A percentile compares a stretch with the other conserved stretches of the same genome.
These are phyloP conservation scores for Gobionotothen gibberifrons DNA, from an alignment of 2,797 vertebrate species.

Conservation along the genomic window DNA sequence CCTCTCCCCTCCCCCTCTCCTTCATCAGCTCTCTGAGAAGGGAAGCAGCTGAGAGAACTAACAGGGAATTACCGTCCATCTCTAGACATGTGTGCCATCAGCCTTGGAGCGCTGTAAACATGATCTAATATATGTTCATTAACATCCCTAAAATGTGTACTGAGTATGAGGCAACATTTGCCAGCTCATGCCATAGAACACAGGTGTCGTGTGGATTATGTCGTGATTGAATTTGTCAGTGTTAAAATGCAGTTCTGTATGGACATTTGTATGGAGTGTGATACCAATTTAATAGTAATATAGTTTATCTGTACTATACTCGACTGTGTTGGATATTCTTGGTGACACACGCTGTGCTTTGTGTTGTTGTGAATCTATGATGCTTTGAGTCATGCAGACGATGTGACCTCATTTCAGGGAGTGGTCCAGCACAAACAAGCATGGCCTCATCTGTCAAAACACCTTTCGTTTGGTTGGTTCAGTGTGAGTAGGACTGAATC, in stretches of 20 bases:
- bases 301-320: not conserved
- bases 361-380: constrained; percentile 33
- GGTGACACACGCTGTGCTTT: constrained; percentile 10
- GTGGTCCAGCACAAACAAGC: constrained; percentile 67
- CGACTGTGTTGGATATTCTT: not conserved
- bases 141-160: constrained; percentile 37
- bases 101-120: constrained; percentile 61
- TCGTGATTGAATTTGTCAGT: constrained; percentile 20
- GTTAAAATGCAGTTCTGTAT: not conserved
- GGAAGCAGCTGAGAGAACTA: constrained; percentile 78
- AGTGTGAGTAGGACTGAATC: constrained; percentile 26
- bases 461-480: constrained; percentile 40
- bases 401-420: constrained; percentile 80
- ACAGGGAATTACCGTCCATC: constrained; percentile 72
- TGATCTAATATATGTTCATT: constrained; percentile 64
- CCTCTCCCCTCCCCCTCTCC: constrained; percentile 61
- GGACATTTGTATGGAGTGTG: not conserved
- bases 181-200: constrained; percentile 3
- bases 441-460: constrained; percentile 47
- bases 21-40: constrained; percentile 52
- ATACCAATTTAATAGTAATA: not conserved
- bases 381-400: constrained; percentile 61
- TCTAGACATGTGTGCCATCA: constrained; percentile 60
- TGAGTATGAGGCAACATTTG: constrained; percentile 13
- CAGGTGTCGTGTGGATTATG: not conserved